Evolutionary conservation across 1,140 invertebrate genomes (phyloP).

Genomic region (Gonatopus flavifemur): DNA sequence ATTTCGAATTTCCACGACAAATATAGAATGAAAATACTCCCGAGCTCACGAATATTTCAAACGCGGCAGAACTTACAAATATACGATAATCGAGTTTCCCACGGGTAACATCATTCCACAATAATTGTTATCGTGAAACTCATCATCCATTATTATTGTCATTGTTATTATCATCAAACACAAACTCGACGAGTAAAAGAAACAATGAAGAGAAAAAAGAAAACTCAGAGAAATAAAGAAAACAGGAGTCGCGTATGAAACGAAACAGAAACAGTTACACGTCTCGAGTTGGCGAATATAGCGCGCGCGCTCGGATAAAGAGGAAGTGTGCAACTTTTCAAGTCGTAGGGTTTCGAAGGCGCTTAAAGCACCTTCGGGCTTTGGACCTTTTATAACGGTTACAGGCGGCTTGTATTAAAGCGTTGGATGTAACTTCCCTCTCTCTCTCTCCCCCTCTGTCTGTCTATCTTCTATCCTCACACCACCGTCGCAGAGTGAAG

Average conservation of each 20-base stretch:
- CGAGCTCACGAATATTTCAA: too few species aligned
- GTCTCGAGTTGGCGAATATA: too few species aligned
- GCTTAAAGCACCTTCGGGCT: neutral
- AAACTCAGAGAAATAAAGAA: neutral
- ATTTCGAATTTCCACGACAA: too few species aligned
- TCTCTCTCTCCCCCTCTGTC: neutral
- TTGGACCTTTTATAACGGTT: neutral
- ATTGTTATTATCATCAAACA: too few species aligned
- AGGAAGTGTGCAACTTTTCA: constrained; percentile 1
- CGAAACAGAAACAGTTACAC: too few species aligned
- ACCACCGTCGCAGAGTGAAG: neutral
- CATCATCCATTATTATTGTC: too few species aligned
- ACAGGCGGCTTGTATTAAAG: constrained; percentile 6
- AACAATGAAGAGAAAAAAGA: neutral
- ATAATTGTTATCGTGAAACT: too few species aligned
- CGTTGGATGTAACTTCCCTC: neutral
- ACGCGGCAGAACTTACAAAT: too few species aligned
- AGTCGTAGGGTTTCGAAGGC: constrained; percentile 2
- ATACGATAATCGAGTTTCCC: too few species aligned
- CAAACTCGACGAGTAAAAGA: neutral
- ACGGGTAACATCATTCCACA: too few species aligned
- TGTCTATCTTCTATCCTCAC: neutral
- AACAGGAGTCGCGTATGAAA: neutral
- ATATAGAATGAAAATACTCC: too few species aligned
- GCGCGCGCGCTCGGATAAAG: too few species aligned